Evolutionary conservation across 2,113 vertebrate species (phyloP).

Genomic region (Larimichthys polyactis): DNA sequence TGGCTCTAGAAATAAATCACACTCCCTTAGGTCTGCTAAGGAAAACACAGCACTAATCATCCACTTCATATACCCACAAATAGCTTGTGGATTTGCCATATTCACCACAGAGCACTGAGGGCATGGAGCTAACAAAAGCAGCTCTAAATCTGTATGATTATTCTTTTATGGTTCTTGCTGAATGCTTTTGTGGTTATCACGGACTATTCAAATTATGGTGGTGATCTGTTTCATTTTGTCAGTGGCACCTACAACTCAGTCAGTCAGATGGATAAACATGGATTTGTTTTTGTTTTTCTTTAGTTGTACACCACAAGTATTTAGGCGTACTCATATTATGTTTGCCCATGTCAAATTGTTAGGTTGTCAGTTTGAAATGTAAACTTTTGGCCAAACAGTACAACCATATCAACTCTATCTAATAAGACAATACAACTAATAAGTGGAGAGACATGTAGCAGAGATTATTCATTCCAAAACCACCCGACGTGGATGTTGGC

Average conservation of each 20-base stretch:
- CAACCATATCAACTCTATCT: background rate
- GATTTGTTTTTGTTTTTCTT: background rate
- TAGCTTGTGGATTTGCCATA: background rate
- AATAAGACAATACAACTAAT: background rate
- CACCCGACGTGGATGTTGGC: background rate
- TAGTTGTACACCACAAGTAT: background rate
- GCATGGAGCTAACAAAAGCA: background rate
- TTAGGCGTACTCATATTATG: background rate
- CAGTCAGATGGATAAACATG: background rate
- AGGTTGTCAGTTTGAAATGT: background rate
- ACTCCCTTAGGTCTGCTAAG: slow-evolving; percentile 35
- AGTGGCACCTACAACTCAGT: background rate
- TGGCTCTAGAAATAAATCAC: slow-evolving; percentile 51
- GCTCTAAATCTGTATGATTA: background rate
- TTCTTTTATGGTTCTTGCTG: background rate
- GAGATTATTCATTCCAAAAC: background rate
- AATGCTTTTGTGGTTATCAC: background rate
- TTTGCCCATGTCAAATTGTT: background rate
- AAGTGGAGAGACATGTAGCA: background rate
- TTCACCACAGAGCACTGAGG: background rate
- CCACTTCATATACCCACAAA: slow-evolving; percentile 3
- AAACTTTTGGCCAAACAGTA: background rate
- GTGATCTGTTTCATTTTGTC: background rate
- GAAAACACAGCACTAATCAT: slow-evolving; percentile 15
- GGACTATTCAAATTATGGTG: background rate